Evolutionary conservation across 2,113 vertebrate genomes (phyloP), one percentile per base, ranked within the genome.

Genomic region (Tachysurus vachellii): DNA sequence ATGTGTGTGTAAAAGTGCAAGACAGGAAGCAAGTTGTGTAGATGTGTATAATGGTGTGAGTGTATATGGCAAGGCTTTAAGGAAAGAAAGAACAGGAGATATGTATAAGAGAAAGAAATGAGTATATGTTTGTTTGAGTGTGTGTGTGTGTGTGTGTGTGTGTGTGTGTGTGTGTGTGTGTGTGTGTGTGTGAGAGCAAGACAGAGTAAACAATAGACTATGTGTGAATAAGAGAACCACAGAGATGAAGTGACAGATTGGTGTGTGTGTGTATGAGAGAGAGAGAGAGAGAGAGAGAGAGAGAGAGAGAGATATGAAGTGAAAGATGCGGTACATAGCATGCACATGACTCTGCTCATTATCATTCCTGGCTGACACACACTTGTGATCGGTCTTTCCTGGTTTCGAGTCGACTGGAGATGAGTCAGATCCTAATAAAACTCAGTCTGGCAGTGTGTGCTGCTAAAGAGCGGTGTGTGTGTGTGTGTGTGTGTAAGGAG

Each of bases 371-470:
- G 47, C 14, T 44, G 80, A 71, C 80, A 83, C 85, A 83, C 88
- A 83, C 76, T 88, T 73, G 56, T 83, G 83, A 83, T 88, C 86
- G 71, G 83, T 85, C 86, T 71, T 62, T 82, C 84, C 86, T 85
- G 50, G 85, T 89, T 84, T 75, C 36, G 61, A 62, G 70, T 84
- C 76, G 54, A 80, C 79, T 88, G 86, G 53, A 71, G 81, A 80
- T 86, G 86, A 86, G 86, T 76, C 84, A 83, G 82, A 84, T 85
- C 79, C 89, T 80, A 86, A 86, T 80, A 83, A 84, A 79, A 84
- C 61, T 57, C 86, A 70, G 80, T 73, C 86, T 85, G 79, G 61
- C 23, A 56, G 57, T 84, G 79, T 73, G 79, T 47, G 42, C 77
- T 57, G 88, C 26, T 85, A 77, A 82, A 59, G 81, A 54, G 36